phyloP scores from a whole-genome alignment of 1,140 invertebrate species.

The Micrasema longulum region DNA sequence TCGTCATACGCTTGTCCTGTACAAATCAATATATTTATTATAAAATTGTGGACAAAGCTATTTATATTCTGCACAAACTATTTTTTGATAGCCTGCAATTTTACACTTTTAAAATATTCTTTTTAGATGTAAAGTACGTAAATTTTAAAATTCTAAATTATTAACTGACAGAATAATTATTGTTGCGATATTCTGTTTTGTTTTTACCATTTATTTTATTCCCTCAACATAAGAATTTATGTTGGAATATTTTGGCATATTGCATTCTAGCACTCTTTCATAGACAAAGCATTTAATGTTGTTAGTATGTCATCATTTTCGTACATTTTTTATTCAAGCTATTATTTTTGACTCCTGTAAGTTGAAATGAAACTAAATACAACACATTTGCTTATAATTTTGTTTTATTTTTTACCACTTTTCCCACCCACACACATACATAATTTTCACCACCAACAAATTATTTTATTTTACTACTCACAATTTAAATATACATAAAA shows the following conservation, averaged over 20 bases:
- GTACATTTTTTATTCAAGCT: conserved; percentile 44
- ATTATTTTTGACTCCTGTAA: conserved; percentile 45
- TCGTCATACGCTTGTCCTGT: conserved; percentile 34
- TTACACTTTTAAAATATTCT: conserved; percentile 9
- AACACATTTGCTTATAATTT: conserved; percentile 47
- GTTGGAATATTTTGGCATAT: conserved; percentile 7
- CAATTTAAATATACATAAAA: too few relatives aligned
- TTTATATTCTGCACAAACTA: conserved; percentile 43
- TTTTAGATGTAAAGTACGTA: conserved; percentile 8
- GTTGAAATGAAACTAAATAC: conserved; percentile 48
- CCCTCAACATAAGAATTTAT: not conserved
- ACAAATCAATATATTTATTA: conserved; percentile 41
- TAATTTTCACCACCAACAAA: too few relatives aligned
- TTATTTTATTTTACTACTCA: too few relatives aligned
- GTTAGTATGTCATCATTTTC: conserved; percentile 40
- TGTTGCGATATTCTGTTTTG: not conserved
- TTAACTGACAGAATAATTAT: not conserved
- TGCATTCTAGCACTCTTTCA: conserved; percentile 17
- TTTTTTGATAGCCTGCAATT: conserved; percentile 37
- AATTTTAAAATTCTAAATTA: not conserved
- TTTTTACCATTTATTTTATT: not conserved
- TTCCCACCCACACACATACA: conserved; percentile 7
- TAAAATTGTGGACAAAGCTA: conserved; percentile 3
- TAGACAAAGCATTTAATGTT: conserved; percentile 34
- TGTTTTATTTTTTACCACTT: conserved; percentile 43